These are phyloP conservation scores for Trogon surrucura DNA, from an alignment of 2,113 vertebrate species.

Conservation along the genomic window DNA sequence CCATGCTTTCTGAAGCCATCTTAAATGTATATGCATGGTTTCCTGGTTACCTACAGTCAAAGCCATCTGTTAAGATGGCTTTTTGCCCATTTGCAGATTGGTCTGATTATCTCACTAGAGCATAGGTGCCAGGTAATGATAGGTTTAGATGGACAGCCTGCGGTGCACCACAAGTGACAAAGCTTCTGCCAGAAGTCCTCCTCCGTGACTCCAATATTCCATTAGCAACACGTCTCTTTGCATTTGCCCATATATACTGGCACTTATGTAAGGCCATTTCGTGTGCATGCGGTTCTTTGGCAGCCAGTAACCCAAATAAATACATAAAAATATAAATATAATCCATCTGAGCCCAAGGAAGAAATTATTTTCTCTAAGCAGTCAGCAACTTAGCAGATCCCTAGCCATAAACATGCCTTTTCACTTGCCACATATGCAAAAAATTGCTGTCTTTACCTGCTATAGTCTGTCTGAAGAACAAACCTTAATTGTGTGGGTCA, in stretches of 20 bases:
- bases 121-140: constrained; percentile 67
- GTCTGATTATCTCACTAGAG: constrained; percentile 45
- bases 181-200: constrained; percentile 50
- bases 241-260: background rate
- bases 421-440: background rate
- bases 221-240: background rate
- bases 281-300: background rate
- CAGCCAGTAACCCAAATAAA: background rate
- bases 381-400: background rate
- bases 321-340: constrained; percentile 16
- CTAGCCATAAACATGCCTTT: background rate
- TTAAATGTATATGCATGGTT: constrained; percentile 52
- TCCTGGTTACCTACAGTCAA: constrained; percentile 47
- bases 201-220: background rate
- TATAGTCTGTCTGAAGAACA: constrained; percentile 14
- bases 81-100: constrained; percentile 62
- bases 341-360: background rate
- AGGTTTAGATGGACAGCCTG: constrained; percentile 62
- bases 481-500: background rate
- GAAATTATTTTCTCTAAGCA: background rate
- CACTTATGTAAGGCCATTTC: background rate
- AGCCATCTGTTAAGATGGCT: constrained; percentile 67
- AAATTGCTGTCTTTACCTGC: background rate
- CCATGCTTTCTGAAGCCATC: background rate
- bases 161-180: constrained; percentile 8